These are phyloP conservation scores for Balanococcus diminutus DNA, from an alignment of 2,888 invertebrate species.

Conservation along the genomic window DNA sequence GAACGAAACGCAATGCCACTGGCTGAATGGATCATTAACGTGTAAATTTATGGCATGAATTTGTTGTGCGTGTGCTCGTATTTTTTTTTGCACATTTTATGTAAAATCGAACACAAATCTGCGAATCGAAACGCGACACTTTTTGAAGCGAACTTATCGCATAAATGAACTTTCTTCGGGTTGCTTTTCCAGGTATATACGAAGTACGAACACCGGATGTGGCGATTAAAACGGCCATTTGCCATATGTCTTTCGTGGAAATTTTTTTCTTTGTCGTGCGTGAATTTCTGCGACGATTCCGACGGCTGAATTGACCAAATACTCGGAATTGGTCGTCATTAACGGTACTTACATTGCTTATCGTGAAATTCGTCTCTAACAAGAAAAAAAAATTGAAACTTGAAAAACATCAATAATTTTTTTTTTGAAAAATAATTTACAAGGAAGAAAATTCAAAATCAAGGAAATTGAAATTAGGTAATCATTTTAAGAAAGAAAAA, in stretches of 20 bases:
- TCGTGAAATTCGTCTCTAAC: too few species aligned
- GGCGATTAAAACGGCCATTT: background rate
- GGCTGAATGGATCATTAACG: constrained; percentile 3
- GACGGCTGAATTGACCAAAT: background rate
- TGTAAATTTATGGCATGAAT: constrained; percentile 11
- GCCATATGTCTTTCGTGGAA: background rate
- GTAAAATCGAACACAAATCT: background rate
- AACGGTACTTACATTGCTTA: background rate
- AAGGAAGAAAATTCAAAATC: too few species aligned
- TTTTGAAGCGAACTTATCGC: background rate
- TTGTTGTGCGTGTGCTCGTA: background rate
- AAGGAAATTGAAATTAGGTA: too few species aligned
- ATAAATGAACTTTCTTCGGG: constrained; percentile 2
- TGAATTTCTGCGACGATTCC: background rate
- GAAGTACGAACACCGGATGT: background rate
- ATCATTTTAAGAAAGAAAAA: too few species aligned
- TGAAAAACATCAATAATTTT: too few species aligned
- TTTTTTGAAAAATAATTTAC: too few species aligned
- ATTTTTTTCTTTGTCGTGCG: background rate
- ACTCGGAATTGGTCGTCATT: background rate
- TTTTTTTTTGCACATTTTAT: background rate
- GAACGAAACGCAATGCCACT: background rate
- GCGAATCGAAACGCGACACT: background rate
- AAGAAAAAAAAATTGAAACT: too few species aligned
- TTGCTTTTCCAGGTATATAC: background rate